Conservation (phyloP, 2,797 vertebrate species). For the Liparis tanakae region DNA sequence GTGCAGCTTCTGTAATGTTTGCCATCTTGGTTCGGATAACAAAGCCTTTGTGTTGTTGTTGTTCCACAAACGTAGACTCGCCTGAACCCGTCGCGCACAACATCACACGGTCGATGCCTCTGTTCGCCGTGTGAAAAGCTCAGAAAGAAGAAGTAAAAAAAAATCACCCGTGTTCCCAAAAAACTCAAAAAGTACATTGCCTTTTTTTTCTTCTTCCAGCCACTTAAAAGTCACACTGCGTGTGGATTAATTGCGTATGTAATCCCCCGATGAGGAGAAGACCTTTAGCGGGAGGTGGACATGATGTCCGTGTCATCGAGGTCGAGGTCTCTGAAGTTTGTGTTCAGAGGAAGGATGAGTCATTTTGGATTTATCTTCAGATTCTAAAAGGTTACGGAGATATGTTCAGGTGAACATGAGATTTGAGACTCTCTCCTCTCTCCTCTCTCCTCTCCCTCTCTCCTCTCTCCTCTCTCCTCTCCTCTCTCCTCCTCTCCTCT, state of each 20-base stretch:
- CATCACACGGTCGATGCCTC: background rate
- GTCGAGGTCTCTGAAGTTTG: conserved; percentile 20
- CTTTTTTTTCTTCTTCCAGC: too few relatives aligned
- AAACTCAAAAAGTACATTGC: too few relatives aligned
- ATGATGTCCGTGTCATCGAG: conserved; percentile 9
- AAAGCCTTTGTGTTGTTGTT: background rate
- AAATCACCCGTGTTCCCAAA: too few relatives aligned
- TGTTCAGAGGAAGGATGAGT: background rate
- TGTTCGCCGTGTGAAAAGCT: too few relatives aligned
- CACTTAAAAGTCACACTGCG: too few relatives aligned
- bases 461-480: too few relatives aligned
- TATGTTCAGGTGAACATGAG: conserved; percentile 1
- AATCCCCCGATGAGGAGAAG: too few relatives aligned
- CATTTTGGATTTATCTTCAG: background rate
- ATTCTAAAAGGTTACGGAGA: background rate
- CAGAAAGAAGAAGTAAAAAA: too few relatives aligned
- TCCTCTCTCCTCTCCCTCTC: too few relatives aligned
- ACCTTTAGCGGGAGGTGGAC: background rate
- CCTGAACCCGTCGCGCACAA: background rate
- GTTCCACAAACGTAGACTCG: background rate
- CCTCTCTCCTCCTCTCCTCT: too few relatives aligned
- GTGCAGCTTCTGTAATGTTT: background rate
- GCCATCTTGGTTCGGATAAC: background rate
- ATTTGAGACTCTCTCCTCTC: conserved; percentile 1
- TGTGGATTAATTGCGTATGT: too few relatives aligned